Evolutionary conservation across 2,113 vertebrate species (phyloP), one percentile per base, ranked within the genome.

Genomic region (Platysteira castanea): DNA sequence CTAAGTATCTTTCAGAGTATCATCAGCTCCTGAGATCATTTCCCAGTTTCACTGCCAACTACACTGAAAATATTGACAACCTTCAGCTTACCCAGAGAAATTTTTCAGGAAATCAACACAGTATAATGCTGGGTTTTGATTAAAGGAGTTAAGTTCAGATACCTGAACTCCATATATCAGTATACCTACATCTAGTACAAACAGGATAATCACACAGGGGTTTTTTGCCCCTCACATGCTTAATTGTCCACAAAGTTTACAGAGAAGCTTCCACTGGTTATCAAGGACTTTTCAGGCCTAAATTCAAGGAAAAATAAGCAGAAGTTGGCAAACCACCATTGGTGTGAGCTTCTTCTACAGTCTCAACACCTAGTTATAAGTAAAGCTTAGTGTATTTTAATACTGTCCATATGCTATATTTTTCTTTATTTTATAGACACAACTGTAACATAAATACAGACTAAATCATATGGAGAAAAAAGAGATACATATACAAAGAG

Each of bases 191-290:
- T 9, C 8, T 61, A 61, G 31, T 28, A 78, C 42, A 90, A 70
- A 59, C 2, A 50, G 26, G 5, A 49, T 27, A n/a, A 44, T 44
- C 19, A 9, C 11, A 46, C 5, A 4, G 31, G 10, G 4, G 0
- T 2, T 42, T 60, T 64, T 31, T 39, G 24, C 30, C 24, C 20
- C 31, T 35, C 35, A 37, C 7, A 31, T 10, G 21, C 16, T 76
- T 77, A 83, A 61, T 33, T 18, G 6, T 59, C 13, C 7, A 61
- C 49, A 18, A 90, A 50, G 53, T n/a, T 73, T 84, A 47, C n/a
- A n/a, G 31, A 65, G 23, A 73, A 9, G 50, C n/a, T 57, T 84
- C 52, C 33, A 13, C 11, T 44, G 19, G 35, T 77, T 89, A 80
- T 41, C 50, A 86, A 92, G 39, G 79, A 61, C 33, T 65, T 85